Evolutionary conservation across 2,113 vertebrate species (phyloP), one percentile per base, ranked within the genome.

Genomic region (Glareola pratincola): DNA sequence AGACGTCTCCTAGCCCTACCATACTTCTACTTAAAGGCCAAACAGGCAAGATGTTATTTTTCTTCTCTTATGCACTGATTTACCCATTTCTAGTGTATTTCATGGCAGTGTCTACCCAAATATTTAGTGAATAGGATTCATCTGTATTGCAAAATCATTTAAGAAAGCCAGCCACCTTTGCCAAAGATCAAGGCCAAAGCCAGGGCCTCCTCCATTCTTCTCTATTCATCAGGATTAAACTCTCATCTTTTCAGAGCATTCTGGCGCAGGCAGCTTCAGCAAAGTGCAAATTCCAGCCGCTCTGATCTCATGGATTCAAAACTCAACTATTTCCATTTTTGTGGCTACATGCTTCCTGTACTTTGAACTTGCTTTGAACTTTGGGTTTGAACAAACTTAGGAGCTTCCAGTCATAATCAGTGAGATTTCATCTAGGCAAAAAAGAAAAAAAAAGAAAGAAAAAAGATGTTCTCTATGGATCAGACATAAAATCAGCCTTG

Each of bases 331-430:
- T 97, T 77, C 86, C 83, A 92, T 96, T 95, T 96, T 96, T 22
- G 29, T 69, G 76, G 83, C 51, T 94, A 82, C 66, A 41, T 41
- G 92, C 50, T 96, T 95, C 92, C 94, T 91, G 59, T 94, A 80
- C 82, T 96, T 96, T 93, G 92, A 96, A 94, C 79, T 86, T 74
- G 64, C 94, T 96, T 96, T 96, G 88, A 95, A 91, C 76, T 87
- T 80, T 21, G 30, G 73, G 32, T 94, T 96, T 92, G 91, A 96
- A 94, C 91, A 94, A 96, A 94, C 80, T 87, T 87, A 69, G 83
- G 86, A 94, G 48, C 48, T 96, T 93, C 56, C 56, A 91, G 76
- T 91, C 73, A 91, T 79, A 95, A 94, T 95, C 86, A 91, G 72
- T 66, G 81, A 93, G 81, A 92, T 85, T 91, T 95, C 87, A 68